Conservation (phyloP, 1,140 invertebrate species). For the Wasmannia auropunctata region DNA sequence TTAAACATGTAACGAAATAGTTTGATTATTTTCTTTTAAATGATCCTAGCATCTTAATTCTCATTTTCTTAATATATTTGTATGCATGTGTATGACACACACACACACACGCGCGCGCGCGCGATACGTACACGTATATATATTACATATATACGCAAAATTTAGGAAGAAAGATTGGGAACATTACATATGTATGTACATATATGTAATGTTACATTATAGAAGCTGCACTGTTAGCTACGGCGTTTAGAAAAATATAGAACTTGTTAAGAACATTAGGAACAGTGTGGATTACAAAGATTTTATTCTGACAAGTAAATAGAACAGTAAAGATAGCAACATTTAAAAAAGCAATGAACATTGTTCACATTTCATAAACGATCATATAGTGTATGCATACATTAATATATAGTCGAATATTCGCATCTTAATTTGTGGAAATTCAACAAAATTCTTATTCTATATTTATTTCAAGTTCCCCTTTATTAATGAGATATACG, state of each 20-base stretch:
- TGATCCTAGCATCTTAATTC: background rate
- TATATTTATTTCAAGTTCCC: background rate
- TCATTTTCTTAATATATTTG: slow-evolving; percentile 17
- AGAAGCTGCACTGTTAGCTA: slow-evolving; percentile 27
- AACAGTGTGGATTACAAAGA: background rate
- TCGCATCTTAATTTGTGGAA: background rate
- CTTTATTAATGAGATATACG: background rate
- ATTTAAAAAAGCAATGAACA: background rate
- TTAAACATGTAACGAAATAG: no score
- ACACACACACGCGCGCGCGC: no score
- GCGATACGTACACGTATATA: slow-evolving; percentile 13
- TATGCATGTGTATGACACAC: slow-evolving; percentile 2
- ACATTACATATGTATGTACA: slow-evolving; percentile 2
- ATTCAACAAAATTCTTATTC: background rate
- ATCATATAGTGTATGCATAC: background rate
- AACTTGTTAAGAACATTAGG: background rate
- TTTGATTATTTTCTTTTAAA: slow-evolving; percentile 25
- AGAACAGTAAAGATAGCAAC: slow-evolving; percentile 10
- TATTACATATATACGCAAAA: slow-evolving; percentile 9
- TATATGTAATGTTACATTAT: slow-evolving; percentile 41
- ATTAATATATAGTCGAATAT: background rate
- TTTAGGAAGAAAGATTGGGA: background rate
- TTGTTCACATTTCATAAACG: background rate
- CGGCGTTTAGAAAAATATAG: background rate
- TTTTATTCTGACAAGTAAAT: slow-evolving; percentile 14